Evolutionary conservation across 2,888 invertebrate genomes (phyloP).

Genomic region (Ectobius pallidus): DNA sequence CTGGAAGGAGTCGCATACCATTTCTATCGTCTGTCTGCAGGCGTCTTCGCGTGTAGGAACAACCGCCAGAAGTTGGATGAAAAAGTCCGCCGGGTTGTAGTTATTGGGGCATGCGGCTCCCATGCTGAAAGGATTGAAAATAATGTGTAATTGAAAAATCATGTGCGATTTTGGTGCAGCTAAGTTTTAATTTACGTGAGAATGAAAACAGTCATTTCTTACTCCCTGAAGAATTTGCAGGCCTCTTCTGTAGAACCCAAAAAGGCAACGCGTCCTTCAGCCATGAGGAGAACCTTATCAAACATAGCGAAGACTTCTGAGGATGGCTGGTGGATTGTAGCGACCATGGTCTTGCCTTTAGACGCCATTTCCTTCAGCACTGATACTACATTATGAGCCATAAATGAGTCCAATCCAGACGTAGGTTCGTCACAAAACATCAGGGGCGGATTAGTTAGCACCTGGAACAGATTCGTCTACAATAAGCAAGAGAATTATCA

Average conservation of each 20-base stretch:
- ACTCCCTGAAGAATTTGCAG: constrained; percentile 80
- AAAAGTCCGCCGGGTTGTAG: constrained; percentile 95
- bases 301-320: constrained; percentile 91
- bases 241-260: constrained; percentile 83
- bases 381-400: constrained; percentile 92
- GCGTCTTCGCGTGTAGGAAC: constrained; percentile 82
- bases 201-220: no score
- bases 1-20: constrained; percentile 79
- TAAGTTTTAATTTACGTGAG: no score
- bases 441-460: constrained; percentile 91
- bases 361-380: constrained; percentile 58
- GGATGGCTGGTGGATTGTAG: constrained; percentile 95
- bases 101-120: constrained; percentile 86
- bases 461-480: no score
- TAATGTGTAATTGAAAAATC: no score
- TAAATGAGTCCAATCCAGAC: constrained; percentile 94
- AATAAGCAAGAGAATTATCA: no score
- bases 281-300: constrained; percentile 86
- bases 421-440: constrained; percentile 98
- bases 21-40: constrained; percentile 77
- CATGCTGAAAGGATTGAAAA: constrained; percentile 59
- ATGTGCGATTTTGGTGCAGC: no score
- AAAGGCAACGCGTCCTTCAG: constrained; percentile 90
- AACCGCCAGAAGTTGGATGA: constrained; percentile 86
- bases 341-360: constrained; percentile 85